A percentile compares a stretch with the other conserved stretches of the same genome.
Evolutionary conservation across 2,888 invertebrate genomes (phyloP).

Genomic region (Protonemura montana): DNA sequence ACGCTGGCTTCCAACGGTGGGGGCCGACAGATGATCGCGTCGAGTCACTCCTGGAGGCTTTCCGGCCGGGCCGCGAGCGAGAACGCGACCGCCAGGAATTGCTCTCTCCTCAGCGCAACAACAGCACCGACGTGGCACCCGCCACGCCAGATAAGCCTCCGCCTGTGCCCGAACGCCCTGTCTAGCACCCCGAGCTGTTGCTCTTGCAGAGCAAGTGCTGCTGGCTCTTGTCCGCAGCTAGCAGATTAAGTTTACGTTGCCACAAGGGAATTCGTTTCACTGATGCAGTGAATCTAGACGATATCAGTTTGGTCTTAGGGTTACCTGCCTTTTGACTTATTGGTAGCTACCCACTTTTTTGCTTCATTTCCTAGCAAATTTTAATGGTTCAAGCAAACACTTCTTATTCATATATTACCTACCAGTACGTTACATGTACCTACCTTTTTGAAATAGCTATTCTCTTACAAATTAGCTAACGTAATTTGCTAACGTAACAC

Average conservation of each 20-base stretch:
- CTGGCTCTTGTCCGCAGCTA: not conserved
- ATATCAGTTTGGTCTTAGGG: not conserved
- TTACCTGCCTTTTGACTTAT: not conserved
- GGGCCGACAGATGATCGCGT: slow-evolving; percentile 92
- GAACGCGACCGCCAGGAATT: slow-evolving; percentile 78
- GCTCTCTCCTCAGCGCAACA: slow-evolving; percentile 63
- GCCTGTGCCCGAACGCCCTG: slow-evolving; percentile 31
- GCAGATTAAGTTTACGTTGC: not conserved
- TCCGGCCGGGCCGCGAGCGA: slow-evolving; percentile 80
- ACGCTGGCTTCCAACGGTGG: slow-evolving; percentile 89
- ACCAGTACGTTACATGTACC: not conserved
- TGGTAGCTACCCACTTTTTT: not conserved
- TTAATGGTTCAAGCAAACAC: not conserved
- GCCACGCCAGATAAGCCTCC: slow-evolving; percentile 47
- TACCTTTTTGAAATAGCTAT: not conserved
- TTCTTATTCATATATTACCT: not conserved
- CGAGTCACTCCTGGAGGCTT: slow-evolving; percentile 86
- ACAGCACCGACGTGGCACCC: slow-evolving; percentile 55
- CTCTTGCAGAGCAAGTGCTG: not conserved
- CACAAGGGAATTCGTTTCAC: too few relatives aligned
- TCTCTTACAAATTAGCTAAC: too few relatives aligned
- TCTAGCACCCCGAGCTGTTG: not conserved
- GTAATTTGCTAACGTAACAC: not conserved
- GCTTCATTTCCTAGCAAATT: not conserved
- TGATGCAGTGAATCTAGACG: not conserved